Evolutionary conservation across 1,140 invertebrate genomes (phyloP), one percentile per base, ranked within the genome.

Genomic region (Meloidogyne chitwoodi): DNA sequence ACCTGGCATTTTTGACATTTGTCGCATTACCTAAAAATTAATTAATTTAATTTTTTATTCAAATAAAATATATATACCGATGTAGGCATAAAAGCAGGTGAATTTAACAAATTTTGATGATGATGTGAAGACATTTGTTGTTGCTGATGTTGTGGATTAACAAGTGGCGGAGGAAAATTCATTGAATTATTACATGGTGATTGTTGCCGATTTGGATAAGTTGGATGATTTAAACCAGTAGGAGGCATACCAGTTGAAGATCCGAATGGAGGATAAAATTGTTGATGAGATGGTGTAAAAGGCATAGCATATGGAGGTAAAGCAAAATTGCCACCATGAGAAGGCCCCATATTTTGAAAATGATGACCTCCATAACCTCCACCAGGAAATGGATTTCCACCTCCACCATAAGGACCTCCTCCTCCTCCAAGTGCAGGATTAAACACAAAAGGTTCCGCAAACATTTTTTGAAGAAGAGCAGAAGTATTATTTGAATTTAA

Each of bases 1-100:
- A 1, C 44, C 71, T 5, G 71, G 71, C 71, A 73, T 64, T 73
- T 73, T 73, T 61, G 71, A 73, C 71, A 73, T 73, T 64, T 73
- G 71, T 19, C 71, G 71, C 71, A 73, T 73, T 64, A 73, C 71
- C 71, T 73, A n/a, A n/a, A n/a, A n/a, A n/a, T n/a, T n/a, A n/a
- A n/a, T n/a, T n/a, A n/a, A n/a, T n/a, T n/a, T n/a, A n/a, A n/a
- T n/a, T n/a, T n/a, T n/a, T n/a, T n/a, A n/a, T n/a, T n/a, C n/a
- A n/a, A 22, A 44, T 41, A 31, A 34, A 44, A 29, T 31, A 34
- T 1, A n/a, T 48, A 19, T 56, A 56, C 48, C 48, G 71, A 73
- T 31, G 71, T 73, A 6, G 71, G 71, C 71, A 73, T 73, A 63
- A 73, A 73, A 14, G 71, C 41, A 27, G 41, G 71, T 12, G 71